A percentile compares a stretch with the other conserved stretches of the same genome.
Evolutionary conservation across 2,113 vertebrate genomes (phyloP).

Genomic region (Petroica traversi): DNA sequence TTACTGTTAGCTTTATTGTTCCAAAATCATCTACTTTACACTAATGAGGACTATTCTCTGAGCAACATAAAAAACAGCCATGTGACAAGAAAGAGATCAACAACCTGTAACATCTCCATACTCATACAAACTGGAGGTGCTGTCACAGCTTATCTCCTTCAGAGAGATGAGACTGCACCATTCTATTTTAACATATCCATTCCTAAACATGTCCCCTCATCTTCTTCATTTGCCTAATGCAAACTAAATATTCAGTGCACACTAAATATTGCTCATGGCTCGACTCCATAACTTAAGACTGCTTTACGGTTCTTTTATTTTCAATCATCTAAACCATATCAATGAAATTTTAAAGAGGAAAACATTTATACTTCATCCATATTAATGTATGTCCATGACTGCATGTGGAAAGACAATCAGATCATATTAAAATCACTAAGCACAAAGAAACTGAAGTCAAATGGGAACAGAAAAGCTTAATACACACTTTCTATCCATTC

Average conservation of each 20-base stretch:
- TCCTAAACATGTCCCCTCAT: neutral
- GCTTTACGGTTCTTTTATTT: neutral
- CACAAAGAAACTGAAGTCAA: constrained; percentile 10
- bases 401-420: neutral
- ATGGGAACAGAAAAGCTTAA: neutral
- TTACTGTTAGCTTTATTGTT: constrained; percentile 3
- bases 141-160: neutral
- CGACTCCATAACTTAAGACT: neutral
- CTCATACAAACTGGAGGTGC: neutral
- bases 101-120: constrained; percentile 48
- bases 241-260: neutral
- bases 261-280: neutral
- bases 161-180: neutral
- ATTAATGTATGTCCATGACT: neutral
- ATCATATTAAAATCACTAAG: constrained; percentile 3
- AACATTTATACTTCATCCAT: neutral
- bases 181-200: neutral
- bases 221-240: neutral
- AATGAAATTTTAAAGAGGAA: neutral
- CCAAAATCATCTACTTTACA: constrained; percentile 44
- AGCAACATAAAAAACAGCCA: constrained; percentile 71
- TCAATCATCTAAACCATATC: neutral
- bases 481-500: neutral
- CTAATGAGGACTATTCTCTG: constrained; percentile 59
- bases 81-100: constrained; percentile 79